These are phyloP conservation scores for Salarias fasciatus DNA, from an alignment of 2,797 vertebrate genomes.

Conservation along the genomic window DNA sequence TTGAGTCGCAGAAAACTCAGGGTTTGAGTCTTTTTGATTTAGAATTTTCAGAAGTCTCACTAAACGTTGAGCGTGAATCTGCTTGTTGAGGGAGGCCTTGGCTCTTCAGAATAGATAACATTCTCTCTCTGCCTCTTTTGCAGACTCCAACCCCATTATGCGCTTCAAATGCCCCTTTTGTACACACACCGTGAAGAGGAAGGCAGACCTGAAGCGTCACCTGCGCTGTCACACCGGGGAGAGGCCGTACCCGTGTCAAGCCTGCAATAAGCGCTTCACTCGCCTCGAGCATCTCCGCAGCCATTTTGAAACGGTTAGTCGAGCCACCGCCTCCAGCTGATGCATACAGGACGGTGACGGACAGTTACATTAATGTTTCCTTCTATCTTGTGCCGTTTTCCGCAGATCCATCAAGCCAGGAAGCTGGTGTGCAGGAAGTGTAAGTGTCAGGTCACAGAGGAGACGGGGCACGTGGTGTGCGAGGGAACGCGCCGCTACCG, in stretches of 20 bases:
- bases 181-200: conserved; percentile 96
- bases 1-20: too few relatives aligned
- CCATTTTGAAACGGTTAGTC: conserved; percentile 93
- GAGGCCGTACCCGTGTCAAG: conserved; percentile 95
- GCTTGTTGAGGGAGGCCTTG: too few relatives aligned
- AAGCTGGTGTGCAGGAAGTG: conserved; percentile 98
- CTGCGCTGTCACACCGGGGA: conserved; percentile 97
- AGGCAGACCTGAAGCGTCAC: conserved; percentile 96
- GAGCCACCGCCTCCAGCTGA: not conserved
- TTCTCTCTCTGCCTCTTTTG: conserved; percentile 28
- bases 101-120: not conserved
- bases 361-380: not conserved
- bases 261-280: conserved; percentile 96
- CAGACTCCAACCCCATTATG: conserved; percentile 92
- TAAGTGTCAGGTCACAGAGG: conserved; percentile 93
- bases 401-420: conserved; percentile 96
- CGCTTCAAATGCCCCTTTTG: conserved; percentile 98
- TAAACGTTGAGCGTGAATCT: too few relatives aligned
- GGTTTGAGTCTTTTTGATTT: too few relatives aligned
- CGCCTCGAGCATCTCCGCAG: conserved; percentile 96
- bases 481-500: conserved; percentile 94
- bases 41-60: too few relatives aligned
- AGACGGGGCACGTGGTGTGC: conserved; percentile 93
- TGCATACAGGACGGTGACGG: too few relatives aligned
- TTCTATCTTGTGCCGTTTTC: not conserved